Evolutionary conservation across 1,140 invertebrate species (phyloP).

Genomic region (Amphibalanus amphitrite): DNA sequence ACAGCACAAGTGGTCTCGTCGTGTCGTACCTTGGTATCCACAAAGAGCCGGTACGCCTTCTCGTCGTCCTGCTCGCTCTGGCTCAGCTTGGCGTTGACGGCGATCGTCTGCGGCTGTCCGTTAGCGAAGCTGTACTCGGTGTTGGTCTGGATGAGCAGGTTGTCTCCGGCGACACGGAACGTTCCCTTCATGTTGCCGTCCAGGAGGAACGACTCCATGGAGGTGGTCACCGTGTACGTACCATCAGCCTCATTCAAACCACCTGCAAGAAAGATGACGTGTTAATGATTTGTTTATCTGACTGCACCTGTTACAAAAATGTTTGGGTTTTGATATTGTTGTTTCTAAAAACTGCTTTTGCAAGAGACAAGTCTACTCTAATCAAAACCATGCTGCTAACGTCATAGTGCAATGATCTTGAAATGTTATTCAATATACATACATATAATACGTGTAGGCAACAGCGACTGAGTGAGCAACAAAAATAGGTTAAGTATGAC

Average conservation of each 20-base stretch:
- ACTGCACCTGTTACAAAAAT: too few species aligned
- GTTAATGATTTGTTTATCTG: too few species aligned
- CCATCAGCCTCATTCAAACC: not conserved
- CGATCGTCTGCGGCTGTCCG: not conserved
- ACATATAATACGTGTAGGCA: not conserved
- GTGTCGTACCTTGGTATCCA: not conserved
- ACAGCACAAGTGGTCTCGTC: too few species aligned
- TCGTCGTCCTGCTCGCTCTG: not conserved
- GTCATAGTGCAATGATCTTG: too few species aligned
- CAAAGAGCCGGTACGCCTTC: not conserved
- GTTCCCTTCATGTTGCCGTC: too few species aligned
- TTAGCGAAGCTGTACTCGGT: not conserved
- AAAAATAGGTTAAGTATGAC: not conserved
- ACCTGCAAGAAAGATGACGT: too few species aligned
- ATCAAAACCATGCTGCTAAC: too few species aligned
- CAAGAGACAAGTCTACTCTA: too few species aligned
- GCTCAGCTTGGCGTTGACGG: not conserved
- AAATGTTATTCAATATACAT: not conserved
- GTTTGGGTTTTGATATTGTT: too few species aligned
- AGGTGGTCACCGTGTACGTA: not conserved
- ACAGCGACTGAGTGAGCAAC: too few species aligned
- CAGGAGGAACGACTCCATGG: not conserved
- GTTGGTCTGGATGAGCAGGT: not conserved
- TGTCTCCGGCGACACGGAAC: not conserved
- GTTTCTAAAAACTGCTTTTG: too few species aligned